phyloP scores from a whole-genome alignment of 2,113 vertebrate genomes.

The Lasiurus cinereus region DNA sequence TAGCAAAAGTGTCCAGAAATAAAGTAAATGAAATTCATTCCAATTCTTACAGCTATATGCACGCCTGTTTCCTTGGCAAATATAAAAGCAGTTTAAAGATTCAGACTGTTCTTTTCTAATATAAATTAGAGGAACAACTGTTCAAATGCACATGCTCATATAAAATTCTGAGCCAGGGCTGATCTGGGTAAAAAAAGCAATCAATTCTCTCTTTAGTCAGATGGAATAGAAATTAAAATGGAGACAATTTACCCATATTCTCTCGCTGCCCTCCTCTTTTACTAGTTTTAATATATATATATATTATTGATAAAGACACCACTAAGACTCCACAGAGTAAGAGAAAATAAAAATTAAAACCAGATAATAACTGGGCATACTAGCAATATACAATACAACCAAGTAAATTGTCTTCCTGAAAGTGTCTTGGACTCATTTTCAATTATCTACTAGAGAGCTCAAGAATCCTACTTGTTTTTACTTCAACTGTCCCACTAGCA shows the following conservation, averaged over 20 bases:
- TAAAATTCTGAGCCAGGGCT: neutral
- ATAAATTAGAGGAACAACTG: slow-evolving; percentile 32
- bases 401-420: slow-evolving; percentile 19
- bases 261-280: neutral
- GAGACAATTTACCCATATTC: neutral
- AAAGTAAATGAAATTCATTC: neutral
- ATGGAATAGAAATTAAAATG: neutral
- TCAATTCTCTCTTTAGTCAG: neutral
- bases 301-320: neutral
- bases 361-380: neutral
- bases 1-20: slow-evolving; percentile 36
- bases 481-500: neutral
- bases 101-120: neutral
- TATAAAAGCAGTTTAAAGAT: slow-evolving; percentile 4
- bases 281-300: neutral
- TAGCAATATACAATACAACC: neutral
- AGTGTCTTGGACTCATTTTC: neutral
- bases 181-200: slow-evolving; percentile 10
- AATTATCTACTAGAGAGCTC: neutral
- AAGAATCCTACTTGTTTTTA: slow-evolving; percentile 14
- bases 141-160: neutral
- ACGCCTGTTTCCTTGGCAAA: slow-evolving; percentile 28
- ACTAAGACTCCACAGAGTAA: neutral
- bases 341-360: slow-evolving; percentile 42
- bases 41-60: slow-evolving; percentile 34